These are phyloP conservation scores for Gastrophysa polygoni DNA, from an alignment of 2,888 invertebrate species.

Conservation along the genomic window DNA sequence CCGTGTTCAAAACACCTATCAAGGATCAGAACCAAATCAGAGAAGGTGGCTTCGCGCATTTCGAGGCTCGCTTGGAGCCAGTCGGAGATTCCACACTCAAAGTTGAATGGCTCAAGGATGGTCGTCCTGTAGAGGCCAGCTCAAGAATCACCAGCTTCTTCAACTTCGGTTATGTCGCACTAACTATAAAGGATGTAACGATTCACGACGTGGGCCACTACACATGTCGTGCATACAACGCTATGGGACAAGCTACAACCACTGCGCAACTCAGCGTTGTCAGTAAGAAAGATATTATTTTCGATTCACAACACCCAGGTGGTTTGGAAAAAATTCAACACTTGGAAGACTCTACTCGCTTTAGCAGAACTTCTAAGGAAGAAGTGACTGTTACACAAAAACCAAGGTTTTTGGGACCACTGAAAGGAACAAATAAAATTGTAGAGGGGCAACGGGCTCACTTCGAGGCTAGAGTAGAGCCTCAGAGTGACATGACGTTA, in stretches of 20 bases:
- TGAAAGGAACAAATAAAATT: slow-evolving; percentile 92
- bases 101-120: slow-evolving; percentile 94
- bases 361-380: slow-evolving; percentile 69
- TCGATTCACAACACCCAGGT: slow-evolving; percentile 90
- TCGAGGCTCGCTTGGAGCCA: slow-evolving; percentile 93
- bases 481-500: slow-evolving; percentile 92
- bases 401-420: slow-evolving; percentile 85
- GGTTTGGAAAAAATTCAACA: slow-evolving; percentile 91
- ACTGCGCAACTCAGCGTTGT: slow-evolving; percentile 82
- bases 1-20: slow-evolving; percentile 88
- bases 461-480: slow-evolving; percentile 93
- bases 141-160: slow-evolving; percentile 92
- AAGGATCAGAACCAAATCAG: slow-evolving; percentile 85
- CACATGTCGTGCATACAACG: slow-evolving; percentile 86
- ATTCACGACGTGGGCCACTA: slow-evolving; percentile 89
- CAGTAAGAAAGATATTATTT: slow-evolving; percentile 83
- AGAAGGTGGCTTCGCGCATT: slow-evolving; percentile 94
- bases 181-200: slow-evolving; percentile 91
- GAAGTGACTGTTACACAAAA: slow-evolving; percentile 77
- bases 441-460: slow-evolving; percentile 93
- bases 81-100: slow-evolving; percentile 87
- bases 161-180: slow-evolving; percentile 93
- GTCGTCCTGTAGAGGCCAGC: slow-evolving; percentile 88
- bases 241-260: slow-evolving; percentile 84
- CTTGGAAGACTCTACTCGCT: slow-evolving; percentile 82